Percentiles rank a stretch among this genome's conserved stretches.
Evolutionary conservation across 2,888 invertebrate species (phyloP).

Genomic region (Dysmachus trigonus): DNA sequence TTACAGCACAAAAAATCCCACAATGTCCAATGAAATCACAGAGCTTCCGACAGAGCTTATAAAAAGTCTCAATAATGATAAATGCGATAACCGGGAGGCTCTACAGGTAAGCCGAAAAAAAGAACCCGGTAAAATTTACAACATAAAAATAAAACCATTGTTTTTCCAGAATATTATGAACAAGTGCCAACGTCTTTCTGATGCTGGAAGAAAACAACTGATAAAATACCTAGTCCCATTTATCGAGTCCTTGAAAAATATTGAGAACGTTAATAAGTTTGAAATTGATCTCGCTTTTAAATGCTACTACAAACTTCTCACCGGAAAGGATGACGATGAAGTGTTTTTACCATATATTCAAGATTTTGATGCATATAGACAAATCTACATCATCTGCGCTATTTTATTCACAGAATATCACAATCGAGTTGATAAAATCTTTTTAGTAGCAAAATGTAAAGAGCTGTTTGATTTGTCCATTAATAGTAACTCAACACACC

Average conservation of each 20-base stretch:
- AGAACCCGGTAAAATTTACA: background rate
- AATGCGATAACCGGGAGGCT: background rate
- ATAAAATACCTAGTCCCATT: background rate
- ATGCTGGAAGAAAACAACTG: background rate
- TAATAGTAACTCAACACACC: slow-evolving; percentile 52
- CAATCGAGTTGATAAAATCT: slow-evolving; percentile 50
- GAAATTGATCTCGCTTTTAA: slow-evolving; percentile 56
- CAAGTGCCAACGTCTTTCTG: background rate
- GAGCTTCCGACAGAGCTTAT: background rate
- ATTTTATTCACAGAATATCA: slow-evolving; percentile 58
- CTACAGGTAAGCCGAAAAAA: background rate
- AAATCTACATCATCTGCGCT: slow-evolving; percentile 54
- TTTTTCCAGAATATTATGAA: background rate
- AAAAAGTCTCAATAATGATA: background rate
- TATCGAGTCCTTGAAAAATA: background rate
- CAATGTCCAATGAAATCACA: background rate
- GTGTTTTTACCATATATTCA: background rate
- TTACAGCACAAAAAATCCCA: background rate
- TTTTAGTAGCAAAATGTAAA: slow-evolving; percentile 54
- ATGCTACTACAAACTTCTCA: slow-evolving; percentile 57
- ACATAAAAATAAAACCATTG: background rate
- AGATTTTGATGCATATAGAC: background rate
- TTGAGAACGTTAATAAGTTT: background rate
- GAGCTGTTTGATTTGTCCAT: slow-evolving; percentile 54
- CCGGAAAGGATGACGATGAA: slow-evolving; percentile 51